Evolutionary conservation across 2,888 invertebrate species (phyloP), one percentile per base, ranked within the genome.

Genomic region (Dastarcus helophoroides): DNA sequence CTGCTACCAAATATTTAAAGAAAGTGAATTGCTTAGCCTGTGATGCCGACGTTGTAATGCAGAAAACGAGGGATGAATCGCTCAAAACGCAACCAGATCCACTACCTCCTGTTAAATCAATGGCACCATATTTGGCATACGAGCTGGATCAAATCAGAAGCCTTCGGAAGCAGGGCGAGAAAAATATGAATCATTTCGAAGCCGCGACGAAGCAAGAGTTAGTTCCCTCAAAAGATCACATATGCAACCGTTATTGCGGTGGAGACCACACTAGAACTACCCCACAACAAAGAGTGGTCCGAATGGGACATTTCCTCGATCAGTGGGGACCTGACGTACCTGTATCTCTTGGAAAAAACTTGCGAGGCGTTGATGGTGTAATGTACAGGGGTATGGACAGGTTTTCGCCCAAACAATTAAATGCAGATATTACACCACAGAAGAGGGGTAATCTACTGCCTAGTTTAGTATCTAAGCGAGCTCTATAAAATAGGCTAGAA

Each of bases 11-110:
- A 53, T n/a, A n/a, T 40, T 47, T 29, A 35, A 79, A 77, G 45
- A 73, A 81, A 42, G 69, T 83, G 9, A 76, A 79, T 42, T 84
- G 83, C 49, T 69, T 84, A 46, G 80, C 82, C 0, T 84, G 84
- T 47, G 79, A 83, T 45, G 77, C 77, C 17, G 70, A 76, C 14
- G 81, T 76, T 2, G 70, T 79, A 3, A 83, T 84, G 82, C 59
- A 63, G 12, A 71, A 67, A 51, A 67, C 75, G 9, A 64, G 72
- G 21, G 54, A 62, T 13, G 48, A 65, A 1, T 48, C 65, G 1
- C 48, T 67, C 27, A 51, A 60, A 24, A 69, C 72, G 0, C 57
- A 61, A 14, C 52, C 67, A 19, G 65, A 67, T 4, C 62, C 70
- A 1, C 47, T 79, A 39, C 71, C 75, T 1, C 69, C 72, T 1